Conservation (phyloP, 2,113 vertebrate genomes). For the Rattus rattus region DNA sequence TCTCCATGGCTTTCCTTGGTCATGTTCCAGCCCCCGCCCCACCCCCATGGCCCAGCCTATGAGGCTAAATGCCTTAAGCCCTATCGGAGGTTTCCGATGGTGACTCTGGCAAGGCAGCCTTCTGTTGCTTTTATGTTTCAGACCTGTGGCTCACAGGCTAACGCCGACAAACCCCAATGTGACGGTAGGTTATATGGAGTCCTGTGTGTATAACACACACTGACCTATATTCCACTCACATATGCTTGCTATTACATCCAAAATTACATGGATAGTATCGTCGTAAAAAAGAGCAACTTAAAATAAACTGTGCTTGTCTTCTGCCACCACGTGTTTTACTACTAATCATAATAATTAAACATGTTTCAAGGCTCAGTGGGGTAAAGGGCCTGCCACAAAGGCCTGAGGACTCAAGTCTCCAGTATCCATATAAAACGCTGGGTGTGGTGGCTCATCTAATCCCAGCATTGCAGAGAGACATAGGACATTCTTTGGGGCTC, state of each 20-base stretch:
- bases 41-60: background rate
- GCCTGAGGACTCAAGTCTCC: background rate
- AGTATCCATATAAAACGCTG: background rate
- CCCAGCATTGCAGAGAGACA: background rate
- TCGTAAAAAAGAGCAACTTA: constrained; percentile 19
- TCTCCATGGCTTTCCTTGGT: background rate
- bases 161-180: background rate
- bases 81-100: background rate
- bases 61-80: background rate
- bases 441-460: background rate
- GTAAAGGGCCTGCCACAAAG: background rate
- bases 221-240: background rate
- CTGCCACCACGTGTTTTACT: background rate
- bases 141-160: background rate
- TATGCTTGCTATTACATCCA: background rate
- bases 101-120: background rate
- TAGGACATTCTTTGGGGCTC: background rate
- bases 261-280: constrained; percentile 11
- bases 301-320: constrained; percentile 23
- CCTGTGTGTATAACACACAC: background rate
- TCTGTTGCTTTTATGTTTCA: background rate
- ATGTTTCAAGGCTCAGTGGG: background rate
- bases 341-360: constrained; percentile 1
- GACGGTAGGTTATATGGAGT: background rate
- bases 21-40: background rate